Percentiles rank a stretch among this genome's conserved stretches.
phyloP scores from a whole-genome alignment of 2,113 vertebrate genomes.

The Ellobius talpinus region DNA sequence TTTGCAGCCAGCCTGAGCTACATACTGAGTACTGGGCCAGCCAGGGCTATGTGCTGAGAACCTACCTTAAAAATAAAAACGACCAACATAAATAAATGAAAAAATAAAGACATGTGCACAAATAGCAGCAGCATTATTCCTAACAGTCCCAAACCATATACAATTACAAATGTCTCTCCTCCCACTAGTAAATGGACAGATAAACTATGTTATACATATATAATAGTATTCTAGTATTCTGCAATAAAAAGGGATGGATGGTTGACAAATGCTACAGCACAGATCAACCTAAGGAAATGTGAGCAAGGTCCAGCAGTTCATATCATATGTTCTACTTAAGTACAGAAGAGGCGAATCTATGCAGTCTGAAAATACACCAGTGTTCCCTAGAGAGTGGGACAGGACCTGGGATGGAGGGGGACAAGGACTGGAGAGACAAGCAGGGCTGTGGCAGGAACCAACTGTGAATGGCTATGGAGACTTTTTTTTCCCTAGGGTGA shows the following conservation, averaged over 20 bases:
- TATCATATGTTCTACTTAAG: conserved; percentile 18
- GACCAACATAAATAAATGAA: neutral
- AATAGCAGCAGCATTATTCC: neutral
- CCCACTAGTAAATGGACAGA: neutral
- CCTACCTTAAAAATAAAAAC: neutral
- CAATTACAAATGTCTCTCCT: neutral
- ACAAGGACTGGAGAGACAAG: neutral
- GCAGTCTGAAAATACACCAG: conserved; percentile 1
- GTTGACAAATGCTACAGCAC: neutral
- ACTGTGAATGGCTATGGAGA: neutral
- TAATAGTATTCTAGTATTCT: neutral
- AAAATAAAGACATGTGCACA: neutral
- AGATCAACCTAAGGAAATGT: neutral
- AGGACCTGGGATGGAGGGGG: neutral
- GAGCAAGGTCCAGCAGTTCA: neutral
- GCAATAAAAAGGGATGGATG: neutral
- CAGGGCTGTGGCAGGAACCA: neutral
- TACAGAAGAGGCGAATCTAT: conserved; percentile 25
- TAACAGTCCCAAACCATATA: neutral
- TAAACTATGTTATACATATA: neutral
- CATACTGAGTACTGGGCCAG: neutral
- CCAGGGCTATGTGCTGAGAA: neutral
- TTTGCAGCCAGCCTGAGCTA: neutral
- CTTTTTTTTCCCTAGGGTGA: neutral
- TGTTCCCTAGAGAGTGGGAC: neutral